Evolutionary conservation across 2,797 vertebrate species (phyloP).

Genomic region (Scolopax bukidnonensis): DNA sequence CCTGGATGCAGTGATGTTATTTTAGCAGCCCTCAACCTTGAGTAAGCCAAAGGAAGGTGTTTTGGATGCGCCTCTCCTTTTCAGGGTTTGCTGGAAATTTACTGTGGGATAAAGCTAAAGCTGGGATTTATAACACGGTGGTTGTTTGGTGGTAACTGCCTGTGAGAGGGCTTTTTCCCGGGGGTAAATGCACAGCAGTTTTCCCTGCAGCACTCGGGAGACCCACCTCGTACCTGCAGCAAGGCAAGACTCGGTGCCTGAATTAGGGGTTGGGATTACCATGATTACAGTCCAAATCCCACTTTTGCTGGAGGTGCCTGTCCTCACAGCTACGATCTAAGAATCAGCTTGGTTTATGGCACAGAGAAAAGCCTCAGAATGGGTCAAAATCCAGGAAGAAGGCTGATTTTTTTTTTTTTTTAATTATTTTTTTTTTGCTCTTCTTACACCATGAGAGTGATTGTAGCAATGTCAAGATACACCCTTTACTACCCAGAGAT

Average conservation of each 20-base stretch:
- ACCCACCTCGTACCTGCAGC: not conserved
- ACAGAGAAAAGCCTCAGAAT: not conserved
- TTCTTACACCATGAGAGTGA: not conserved
- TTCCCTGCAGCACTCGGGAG: not conserved
- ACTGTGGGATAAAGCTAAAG: not conserved
- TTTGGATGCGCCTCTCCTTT: not conserved
- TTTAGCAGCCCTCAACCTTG: not conserved
- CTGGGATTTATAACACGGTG: accelerated
- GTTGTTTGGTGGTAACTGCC: not conserved
- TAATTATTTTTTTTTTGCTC: not conserved
- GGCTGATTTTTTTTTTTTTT: not conserved
- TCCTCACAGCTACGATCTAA: accelerated
- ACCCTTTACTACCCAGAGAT: constrained; percentile 63
- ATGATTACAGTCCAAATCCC: accelerated
- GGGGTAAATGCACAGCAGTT: accelerated
- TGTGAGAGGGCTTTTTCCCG: not conserved
- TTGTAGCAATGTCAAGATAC: not conserved
- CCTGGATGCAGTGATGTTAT: not conserved
- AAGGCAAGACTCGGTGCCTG: not conserved
- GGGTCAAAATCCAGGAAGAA: constrained; percentile 6
- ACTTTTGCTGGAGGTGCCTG: not conserved
- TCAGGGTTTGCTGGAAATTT: not conserved
- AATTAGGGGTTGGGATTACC: not conserved
- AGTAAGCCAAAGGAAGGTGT: not conserved
- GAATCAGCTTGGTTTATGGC: not conserved